Evolutionary conservation across 1,140 invertebrate species (phyloP).

Genomic region (Aphaenogaster ashmeadi): DNA sequence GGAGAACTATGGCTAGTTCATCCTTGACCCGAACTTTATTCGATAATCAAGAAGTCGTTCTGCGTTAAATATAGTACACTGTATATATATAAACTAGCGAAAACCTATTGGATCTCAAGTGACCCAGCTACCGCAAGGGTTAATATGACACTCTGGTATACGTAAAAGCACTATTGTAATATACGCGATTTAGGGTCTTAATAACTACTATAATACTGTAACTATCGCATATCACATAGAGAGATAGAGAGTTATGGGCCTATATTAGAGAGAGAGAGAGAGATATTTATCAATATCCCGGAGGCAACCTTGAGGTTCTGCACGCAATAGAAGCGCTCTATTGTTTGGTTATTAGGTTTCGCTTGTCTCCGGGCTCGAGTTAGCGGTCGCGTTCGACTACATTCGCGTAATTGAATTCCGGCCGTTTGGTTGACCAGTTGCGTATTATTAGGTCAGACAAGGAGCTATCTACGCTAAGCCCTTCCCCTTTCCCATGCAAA

Average conservation of each 20-base stretch:
- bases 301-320: conserved; percentile 6
- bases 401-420: conserved; percentile 83
- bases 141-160: not conserved
- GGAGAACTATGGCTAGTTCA: no score
- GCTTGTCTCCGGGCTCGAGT: conserved; percentile 63
- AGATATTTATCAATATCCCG: not conserved
- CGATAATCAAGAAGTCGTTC: no score
- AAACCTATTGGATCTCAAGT: no score
- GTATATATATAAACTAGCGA: no score
- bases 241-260: not conserved
- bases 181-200: not conserved
- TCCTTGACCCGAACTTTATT: not conserved
- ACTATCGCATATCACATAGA: not conserved
- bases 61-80: no score
- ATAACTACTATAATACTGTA: not conserved
- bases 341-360: conserved; percentile 75
- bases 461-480: conserved; percentile 70
- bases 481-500: conserved; percentile 81
- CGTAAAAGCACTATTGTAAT: not conserved
- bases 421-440: conserved; percentile 74
- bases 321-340: conserved; percentile 22
- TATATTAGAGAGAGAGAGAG: not conserved
- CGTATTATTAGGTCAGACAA: conserved; percentile 80
- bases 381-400: conserved; percentile 70
- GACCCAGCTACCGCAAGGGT: no score